phyloP scores from a whole-genome alignment of 1,140 invertebrate species.

The Octopus bimaculoides region DNA sequence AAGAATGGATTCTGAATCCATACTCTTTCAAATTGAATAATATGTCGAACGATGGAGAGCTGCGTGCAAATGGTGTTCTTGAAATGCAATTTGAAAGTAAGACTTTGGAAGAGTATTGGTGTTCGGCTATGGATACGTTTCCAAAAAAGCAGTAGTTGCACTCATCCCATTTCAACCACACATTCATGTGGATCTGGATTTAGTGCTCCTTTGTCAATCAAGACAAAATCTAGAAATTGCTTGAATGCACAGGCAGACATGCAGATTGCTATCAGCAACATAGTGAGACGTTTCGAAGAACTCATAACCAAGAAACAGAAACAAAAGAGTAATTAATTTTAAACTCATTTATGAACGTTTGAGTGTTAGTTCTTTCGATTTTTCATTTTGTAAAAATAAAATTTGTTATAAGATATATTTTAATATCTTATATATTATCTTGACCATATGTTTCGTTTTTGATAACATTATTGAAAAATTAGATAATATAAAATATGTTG shows the following conservation, averaged over 20 bases:
- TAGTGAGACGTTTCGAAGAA: neutral
- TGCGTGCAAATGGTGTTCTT: conserved; percentile 3
- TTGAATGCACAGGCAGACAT: conserved; percentile 4
- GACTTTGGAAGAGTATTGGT: conserved; percentile 12
- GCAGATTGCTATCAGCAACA: neutral
- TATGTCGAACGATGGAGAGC: neutral
- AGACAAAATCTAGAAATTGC: conserved; percentile 7
- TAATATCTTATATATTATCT: too few relatives aligned
- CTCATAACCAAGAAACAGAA: conserved; percentile 1
- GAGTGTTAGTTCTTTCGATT: too few relatives aligned
- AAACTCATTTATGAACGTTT: too few relatives aligned
- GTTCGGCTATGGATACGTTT: neutral
- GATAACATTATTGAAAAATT: too few relatives aligned
- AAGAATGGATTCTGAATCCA: conserved; percentile 8
- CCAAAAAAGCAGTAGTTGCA: neutral
- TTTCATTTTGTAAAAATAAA: too few relatives aligned
- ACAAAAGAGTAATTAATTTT: conserved; percentile 9
- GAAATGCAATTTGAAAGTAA: conserved; percentile 3
- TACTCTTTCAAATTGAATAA: neutral
- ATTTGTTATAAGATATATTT: too few relatives aligned
- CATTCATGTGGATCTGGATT: neutral
- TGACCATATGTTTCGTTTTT: too few relatives aligned
- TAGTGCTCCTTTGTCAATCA: conserved; percentile 1
- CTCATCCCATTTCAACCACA: conserved; percentile 1
- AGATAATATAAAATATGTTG: too few relatives aligned